Evolutionary conservation across 2,113 vertebrate species (phyloP).

Genomic region (Neoarius graeffei): DNA sequence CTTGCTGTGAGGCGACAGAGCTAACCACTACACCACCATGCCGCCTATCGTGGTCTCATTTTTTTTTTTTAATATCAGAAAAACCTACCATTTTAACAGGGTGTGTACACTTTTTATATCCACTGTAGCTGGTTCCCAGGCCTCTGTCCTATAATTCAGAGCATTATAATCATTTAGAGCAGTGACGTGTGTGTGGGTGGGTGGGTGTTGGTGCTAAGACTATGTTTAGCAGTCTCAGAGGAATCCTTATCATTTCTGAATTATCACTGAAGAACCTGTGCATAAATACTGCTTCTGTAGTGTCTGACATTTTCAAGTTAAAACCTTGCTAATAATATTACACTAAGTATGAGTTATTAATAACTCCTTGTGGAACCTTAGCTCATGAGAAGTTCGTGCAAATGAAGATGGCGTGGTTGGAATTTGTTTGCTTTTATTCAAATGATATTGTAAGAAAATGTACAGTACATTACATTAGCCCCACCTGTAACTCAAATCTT

Average conservation of each 20-base stretch:
- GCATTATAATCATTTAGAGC: not conserved
- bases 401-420: not conserved
- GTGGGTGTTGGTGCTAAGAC: conserved; percentile 20
- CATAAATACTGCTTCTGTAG: not conserved
- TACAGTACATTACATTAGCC: not conserved
- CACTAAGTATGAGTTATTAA: not conserved
- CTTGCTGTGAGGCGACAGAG: no score
- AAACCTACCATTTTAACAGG: no score
- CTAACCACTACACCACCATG: no score
- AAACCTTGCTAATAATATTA: not conserved
- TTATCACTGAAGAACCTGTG: not conserved
- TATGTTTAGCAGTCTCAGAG: not conserved
- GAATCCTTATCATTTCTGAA: not conserved
- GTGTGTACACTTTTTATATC: no score
- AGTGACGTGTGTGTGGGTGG: not conserved
- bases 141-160: not conserved
- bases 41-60: no score
- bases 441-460: not conserved
- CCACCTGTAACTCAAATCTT: not conserved
- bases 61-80: no score
- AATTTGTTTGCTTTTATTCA: not conserved
- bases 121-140: no score
- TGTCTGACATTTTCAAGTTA: not conserved
- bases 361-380: not conserved
- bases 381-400: not conserved